phyloP scores from a whole-genome alignment of 2,888 invertebrate genomes.

The Boloria selene region DNA sequence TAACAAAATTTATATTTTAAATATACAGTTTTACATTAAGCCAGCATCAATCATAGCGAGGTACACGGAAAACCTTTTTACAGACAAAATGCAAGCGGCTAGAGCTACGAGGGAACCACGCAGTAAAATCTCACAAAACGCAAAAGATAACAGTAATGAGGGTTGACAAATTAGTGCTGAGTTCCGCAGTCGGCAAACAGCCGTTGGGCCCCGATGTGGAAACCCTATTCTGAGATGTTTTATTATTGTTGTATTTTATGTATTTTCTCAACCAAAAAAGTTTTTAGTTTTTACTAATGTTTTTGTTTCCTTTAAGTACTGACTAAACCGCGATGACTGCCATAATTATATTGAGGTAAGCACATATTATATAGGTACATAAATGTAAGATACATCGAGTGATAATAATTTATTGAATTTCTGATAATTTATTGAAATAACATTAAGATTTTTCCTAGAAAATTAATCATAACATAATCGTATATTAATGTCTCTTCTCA shows the following conservation, averaged over 20 bases:
- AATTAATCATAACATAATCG: too few species aligned
- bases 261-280: background rate
- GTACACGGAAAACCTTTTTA: conserved; percentile 60
- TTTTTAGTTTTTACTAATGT: too few species aligned
- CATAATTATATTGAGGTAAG: too few species aligned
- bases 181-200: conserved; percentile 60
- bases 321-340: too few species aligned
- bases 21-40: conserved; percentile 27
- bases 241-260: background rate
- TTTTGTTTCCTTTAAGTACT: too few species aligned
- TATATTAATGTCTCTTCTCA: too few species aligned
- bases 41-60: conserved; percentile 49
- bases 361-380: too few species aligned
- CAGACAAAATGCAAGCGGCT: conserved; percentile 34
- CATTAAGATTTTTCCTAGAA: too few species aligned
- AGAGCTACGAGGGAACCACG: conserved; percentile 26
- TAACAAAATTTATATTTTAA: conserved; percentile 5
- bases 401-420: too few species aligned
- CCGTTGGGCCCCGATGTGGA: conserved; percentile 42
- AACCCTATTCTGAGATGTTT: conserved; percentile 35
- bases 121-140: conserved; percentile 58
- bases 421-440: too few species aligned
- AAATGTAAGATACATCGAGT: too few species aligned
- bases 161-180: conserved; percentile 68
- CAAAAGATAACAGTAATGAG: conserved; percentile 66